Conservation (phyloP, 2,797 vertebrate species). For the Bufotes viridis region DNA sequence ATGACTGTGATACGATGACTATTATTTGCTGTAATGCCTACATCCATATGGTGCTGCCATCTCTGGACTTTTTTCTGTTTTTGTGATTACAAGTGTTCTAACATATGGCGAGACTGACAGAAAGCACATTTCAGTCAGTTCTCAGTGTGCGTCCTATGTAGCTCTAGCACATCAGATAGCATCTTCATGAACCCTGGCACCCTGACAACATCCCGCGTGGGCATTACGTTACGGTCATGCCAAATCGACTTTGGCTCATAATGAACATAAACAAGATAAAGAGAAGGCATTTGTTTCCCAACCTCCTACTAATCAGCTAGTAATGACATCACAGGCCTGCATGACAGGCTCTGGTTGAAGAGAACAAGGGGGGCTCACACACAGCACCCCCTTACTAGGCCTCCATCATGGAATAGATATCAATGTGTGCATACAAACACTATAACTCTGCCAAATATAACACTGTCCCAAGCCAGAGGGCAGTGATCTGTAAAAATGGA, state of each 20-base stretch:
- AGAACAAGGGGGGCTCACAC: conserved; percentile 62
- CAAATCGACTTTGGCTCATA: conserved; percentile 65
- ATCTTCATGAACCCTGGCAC: neutral
- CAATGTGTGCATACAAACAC: conserved; percentile 25
- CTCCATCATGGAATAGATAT: conserved; percentile 24
- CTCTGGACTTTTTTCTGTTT: neutral
- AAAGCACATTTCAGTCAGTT: conserved; percentile 28
- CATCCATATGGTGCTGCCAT: neutral
- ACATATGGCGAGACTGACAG: conserved; percentile 30
- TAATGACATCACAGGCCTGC: conserved; percentile 52
- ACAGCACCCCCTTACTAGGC: conserved; percentile 5
- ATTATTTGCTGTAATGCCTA: neutral
- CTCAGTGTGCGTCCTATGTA: neutral
- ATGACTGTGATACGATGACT: neutral
- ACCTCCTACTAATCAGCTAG: conserved; percentile 51
- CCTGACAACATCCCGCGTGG: neutral
- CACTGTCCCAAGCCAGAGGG: neutral
- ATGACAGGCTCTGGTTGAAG: conserved; percentile 63
- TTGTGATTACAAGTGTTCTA: neutral
- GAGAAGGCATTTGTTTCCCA: conserved; percentile 35
- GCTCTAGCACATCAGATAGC: conserved; percentile 6
- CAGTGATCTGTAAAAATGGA: neutral
- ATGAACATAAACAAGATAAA: conserved; percentile 47
- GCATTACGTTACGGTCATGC: conserved; percentile 63
- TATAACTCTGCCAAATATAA: conserved; percentile 21